Percentiles rank a stretch among this genome's conserved stretches.
These are phyloP conservation scores for Disparrhopalites patrizii DNA, from an alignment of 2,888 invertebrate genomes.

Conservation along the genomic window DNA sequence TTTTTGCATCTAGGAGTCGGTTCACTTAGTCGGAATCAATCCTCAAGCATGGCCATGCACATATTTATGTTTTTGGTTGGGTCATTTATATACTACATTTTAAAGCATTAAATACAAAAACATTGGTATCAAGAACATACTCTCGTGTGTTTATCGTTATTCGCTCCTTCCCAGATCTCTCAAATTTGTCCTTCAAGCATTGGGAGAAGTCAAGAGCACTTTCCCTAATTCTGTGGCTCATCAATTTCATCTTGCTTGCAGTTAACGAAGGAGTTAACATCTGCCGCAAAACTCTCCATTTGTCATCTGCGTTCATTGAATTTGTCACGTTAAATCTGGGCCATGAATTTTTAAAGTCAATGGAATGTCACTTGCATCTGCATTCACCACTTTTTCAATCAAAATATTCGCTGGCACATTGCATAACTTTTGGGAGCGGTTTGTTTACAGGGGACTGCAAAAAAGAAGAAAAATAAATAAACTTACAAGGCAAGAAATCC, in stretches of 20 bases:
- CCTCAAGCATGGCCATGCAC: too few relatives aligned
- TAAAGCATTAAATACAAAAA: too few relatives aligned
- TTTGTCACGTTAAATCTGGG: too few relatives aligned
- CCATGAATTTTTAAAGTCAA: too few relatives aligned
- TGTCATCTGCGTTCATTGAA: constrained; percentile 42
- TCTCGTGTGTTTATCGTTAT: neutral
- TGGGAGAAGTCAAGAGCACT: constrained; percentile 35
- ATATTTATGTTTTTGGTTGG: too few relatives aligned
- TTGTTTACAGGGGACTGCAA: too few relatives aligned
- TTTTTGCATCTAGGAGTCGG: too few relatives aligned
- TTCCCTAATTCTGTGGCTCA: constrained; percentile 33
- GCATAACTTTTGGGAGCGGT: too few relatives aligned
- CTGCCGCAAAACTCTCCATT: constrained; percentile 43
- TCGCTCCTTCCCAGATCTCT: neutral
- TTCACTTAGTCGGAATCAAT: too few relatives aligned
- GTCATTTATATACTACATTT: neutral
- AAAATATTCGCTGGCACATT: too few relatives aligned
- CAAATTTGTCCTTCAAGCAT: constrained; percentile 30
- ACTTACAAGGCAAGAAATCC: constrained; percentile 40
- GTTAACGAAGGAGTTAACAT: constrained; percentile 40
- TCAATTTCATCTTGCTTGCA: constrained; percentile 39
- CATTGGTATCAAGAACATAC: neutral
- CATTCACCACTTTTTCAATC: too few relatives aligned
- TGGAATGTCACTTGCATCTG: too few relatives aligned
- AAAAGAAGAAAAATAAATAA: constrained; percentile 21